Evolutionary conservation across 2,888 invertebrate species (phyloP), one percentile per base, ranked within the genome.

Genomic region (Pachycephus smyrnensis): DNA sequence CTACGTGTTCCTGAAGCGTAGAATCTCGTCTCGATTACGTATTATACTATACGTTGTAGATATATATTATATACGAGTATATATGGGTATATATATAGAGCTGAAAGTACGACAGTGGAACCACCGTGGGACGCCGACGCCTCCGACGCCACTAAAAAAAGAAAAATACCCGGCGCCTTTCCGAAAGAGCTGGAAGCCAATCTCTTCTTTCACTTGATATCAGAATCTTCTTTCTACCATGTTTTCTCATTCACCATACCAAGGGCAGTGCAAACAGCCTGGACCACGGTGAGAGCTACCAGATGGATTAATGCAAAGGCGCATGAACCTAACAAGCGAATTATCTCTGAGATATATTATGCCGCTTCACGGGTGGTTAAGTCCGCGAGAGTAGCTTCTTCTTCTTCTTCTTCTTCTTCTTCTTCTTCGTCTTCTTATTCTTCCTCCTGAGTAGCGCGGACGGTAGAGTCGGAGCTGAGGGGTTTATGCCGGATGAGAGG

Each of bases 321-420:
- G 80, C 78, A 82, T 81, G 83, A 85, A 83, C 83, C 86, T 88
- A 90, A 89, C 89, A 88, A 88, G 88, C 88, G 87, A 90, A 90
- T 90, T 88, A 90, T 87, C 86, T 84, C 81, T 74, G 85, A 86
- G 85, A 90, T 88, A 88, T 89, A 89, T 89, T 86, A 86, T 86
- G 84, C 83, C 83, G 88, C 86, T 90, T 90, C 87, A 89, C 88
- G 90, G 89, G 89, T 90, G 89, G 90, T 90, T 90, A 89, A 89
- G 85, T 87, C 83, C 81, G 83, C 81, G 84, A 81, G 83, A 84
- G 82, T 78, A 55, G 78, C 77, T 75, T 69, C 71, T 33, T 23
- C 37, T 37, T 37, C 37, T 37, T 37, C 40, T 23, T 23, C 23
- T 55, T 23, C 55, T 55, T 23, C 55, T 55, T 55, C 55, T 55